Conservation (phyloP, 2,797 vertebrate species). For the Muscicapa striata region DNA sequence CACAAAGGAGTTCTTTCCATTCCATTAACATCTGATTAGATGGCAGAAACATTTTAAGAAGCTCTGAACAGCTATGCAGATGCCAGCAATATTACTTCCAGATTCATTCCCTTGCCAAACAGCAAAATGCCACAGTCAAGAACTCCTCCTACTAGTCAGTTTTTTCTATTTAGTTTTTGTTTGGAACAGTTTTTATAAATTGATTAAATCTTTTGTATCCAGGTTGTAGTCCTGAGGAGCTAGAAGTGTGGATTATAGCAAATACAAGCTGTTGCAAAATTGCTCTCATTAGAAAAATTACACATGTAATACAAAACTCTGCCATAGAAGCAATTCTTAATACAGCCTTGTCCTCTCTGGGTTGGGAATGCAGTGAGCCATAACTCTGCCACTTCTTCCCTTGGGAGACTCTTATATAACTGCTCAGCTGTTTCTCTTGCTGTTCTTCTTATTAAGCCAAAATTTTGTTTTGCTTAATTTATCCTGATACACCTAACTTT, state of each 20-base stretch:
- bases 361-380: neutral
- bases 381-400: conserved; percentile 23
- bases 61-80: neutral
- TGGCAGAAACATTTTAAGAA: neutral
- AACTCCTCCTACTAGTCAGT: neutral
- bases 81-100: neutral
- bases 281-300: neutral
- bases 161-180: neutral
- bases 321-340: neutral
- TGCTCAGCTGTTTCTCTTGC: conserved; percentile 45
- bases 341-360: neutral
- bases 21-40: conserved; percentile 7
- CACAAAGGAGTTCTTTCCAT: neutral
- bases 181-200: neutral
- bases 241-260: neutral
- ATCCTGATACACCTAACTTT: neutral
- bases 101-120: neutral
- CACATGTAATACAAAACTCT: neutral
- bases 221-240: neutral
- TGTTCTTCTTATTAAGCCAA: neutral
- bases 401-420: conserved; percentile 10
- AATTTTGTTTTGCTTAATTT: conserved; percentile 10
- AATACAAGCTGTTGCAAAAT: neutral
- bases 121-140: neutral
- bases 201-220: neutral